Evolutionary conservation across 2,888 invertebrate genomes (phyloP).

Genomic region (Lepeophtheirus nordmannii): DNA sequence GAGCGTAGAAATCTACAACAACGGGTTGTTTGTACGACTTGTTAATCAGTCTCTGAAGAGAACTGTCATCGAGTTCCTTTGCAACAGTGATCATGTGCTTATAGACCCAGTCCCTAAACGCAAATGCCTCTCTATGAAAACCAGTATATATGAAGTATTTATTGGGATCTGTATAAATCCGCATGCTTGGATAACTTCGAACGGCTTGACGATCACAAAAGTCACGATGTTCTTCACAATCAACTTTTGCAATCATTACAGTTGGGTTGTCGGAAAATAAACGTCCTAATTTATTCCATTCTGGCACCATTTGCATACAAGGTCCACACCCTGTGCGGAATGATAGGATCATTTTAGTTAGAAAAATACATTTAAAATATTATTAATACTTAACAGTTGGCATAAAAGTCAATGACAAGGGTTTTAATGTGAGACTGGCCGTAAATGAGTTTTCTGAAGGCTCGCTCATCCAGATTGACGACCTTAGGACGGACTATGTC

Average conservation of each 20-base stretch:
- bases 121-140: conserved; percentile 45
- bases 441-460: conserved; percentile 41
- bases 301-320: conserved; percentile 16
- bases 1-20: conserved; percentile 51
- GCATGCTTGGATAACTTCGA: conserved; percentile 50
- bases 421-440: conserved; percentile 42
- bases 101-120: conserved; percentile 48
- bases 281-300: conserved; percentile 28
- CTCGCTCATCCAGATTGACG: conserved; percentile 40
- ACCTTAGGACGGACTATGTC: conserved; percentile 44
- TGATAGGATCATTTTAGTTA: neutral
- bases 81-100: conserved; percentile 47
- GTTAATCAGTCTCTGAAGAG: conserved; percentile 37
- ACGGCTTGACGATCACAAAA: conserved; percentile 46
- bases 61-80: conserved; percentile 36
- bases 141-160: conserved; percentile 41
- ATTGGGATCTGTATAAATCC: conserved; percentile 45
- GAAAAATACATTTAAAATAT: neutral
- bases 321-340: conserved; percentile 25
- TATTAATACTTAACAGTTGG: neutral
- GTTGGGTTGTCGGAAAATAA: conserved; percentile 38
- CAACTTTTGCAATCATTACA: conserved; percentile 47
- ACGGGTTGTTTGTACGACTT: conserved; percentile 40
- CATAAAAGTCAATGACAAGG: conserved; percentile 38
- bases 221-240: conserved; percentile 45